phyloP scores from a whole-genome alignment of 2,888 invertebrate genomes.

The Gonocerus acuteangulatus region DNA sequence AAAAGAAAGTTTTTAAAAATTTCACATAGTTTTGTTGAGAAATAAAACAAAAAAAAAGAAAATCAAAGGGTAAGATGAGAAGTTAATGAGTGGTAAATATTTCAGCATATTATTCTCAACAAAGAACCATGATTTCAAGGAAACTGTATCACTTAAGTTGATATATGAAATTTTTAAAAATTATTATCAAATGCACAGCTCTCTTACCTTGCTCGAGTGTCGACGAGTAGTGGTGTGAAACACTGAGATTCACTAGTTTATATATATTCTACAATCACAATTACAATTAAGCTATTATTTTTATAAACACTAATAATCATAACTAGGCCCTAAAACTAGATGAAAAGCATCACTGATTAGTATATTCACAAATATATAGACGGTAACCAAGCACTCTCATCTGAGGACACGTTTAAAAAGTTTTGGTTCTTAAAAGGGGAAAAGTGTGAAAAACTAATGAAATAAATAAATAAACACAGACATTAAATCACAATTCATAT shows the following conservation, averaged over 20 bases:
- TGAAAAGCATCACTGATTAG: constrained; percentile 7
- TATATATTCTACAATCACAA: constrained; percentile 24
- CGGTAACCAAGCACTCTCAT: constrained; percentile 23
- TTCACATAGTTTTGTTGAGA: too few relatives aligned
- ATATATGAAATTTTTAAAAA: too few relatives aligned
- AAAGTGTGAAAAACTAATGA: constrained; percentile 10
- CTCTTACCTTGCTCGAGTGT: constrained; percentile 16
- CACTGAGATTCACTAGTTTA: constrained; percentile 21
- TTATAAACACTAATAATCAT: constrained; percentile 25
- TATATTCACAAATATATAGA: constrained; percentile 13
- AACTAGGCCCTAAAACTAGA: constrained; percentile 25
- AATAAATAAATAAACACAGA: constrained; percentile 18
- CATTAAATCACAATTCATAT: constrained; percentile 14
- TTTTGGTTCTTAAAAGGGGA: background rate
- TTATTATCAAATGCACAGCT: too few relatives aligned
- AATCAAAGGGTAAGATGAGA: too few relatives aligned
- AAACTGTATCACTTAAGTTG: too few relatives aligned
- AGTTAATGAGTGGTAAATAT: too few relatives aligned
- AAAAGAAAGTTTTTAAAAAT: too few relatives aligned
- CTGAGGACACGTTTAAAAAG: constrained; percentile 15
- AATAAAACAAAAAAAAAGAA: too few relatives aligned
- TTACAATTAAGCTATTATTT: constrained; percentile 21
- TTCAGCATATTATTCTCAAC: too few relatives aligned
- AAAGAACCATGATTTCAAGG: too few relatives aligned
- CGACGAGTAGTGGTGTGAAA: constrained; percentile 15